A percentile compares a stretch with the other conserved stretches of the same genome.
phyloP scores from a whole-genome alignment of 2,888 invertebrate genomes.

The Deilephila porcellus region DNA sequence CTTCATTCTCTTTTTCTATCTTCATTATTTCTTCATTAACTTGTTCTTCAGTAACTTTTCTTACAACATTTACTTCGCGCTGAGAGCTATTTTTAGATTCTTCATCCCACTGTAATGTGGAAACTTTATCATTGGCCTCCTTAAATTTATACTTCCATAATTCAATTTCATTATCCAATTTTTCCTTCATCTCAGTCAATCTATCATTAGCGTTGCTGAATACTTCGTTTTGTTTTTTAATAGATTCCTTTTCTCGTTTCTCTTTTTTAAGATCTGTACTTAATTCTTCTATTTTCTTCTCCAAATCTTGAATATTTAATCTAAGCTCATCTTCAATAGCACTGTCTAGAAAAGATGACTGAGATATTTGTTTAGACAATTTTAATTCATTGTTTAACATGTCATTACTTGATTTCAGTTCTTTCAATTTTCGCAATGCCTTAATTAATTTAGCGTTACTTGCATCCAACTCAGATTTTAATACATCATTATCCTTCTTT shows the following conservation, averaged over 20 bases:
- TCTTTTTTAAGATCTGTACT: constrained; percentile 85
- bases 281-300: constrained; percentile 86
- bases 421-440: constrained; percentile 93
- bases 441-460: constrained; percentile 90
- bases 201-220: constrained; percentile 90
- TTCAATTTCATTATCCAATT: constrained; percentile 90
- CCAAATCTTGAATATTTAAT: constrained; percentile 86
- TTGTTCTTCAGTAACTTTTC: constrained; percentile 6
- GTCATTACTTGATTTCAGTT: constrained; percentile 89
- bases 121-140: constrained; percentile 88
- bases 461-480: constrained; percentile 86
- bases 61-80: constrained; percentile 40
- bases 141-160: constrained; percentile 89
- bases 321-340: constrained; percentile 93
- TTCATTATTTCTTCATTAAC: constrained; percentile 64
- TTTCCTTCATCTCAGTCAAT: constrained; percentile 91
- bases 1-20: constrained; percentile 79
- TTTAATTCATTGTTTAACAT: constrained; percentile 83
- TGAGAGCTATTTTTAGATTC: constrained; percentile 57
- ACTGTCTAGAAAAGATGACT: constrained; percentile 88
- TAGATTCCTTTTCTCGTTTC: constrained; percentile 87
- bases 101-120: constrained; percentile 67
- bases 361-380: constrained; percentile 78
- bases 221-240: constrained; percentile 89
- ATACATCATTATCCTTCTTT: constrained; percentile 82